A percentile compares a stretch with the other conserved stretches of the same genome.
Conservation (phyloP, 2,797 vertebrate genomes). For the Allobates femoralis region DNA sequence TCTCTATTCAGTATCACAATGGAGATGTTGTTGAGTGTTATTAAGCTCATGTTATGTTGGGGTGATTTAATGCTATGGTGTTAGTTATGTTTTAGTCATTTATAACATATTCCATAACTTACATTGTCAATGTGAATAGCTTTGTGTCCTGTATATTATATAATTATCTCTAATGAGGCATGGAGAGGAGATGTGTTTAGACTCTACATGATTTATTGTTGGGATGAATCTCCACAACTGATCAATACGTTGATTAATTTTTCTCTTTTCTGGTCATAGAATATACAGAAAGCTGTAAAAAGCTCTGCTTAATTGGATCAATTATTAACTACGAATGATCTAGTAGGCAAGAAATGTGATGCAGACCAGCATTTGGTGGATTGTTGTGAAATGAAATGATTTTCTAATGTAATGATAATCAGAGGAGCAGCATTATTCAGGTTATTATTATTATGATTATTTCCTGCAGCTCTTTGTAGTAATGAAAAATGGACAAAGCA, state of each 20-base stretch:
- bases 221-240: background rate
- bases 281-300: background rate
- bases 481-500: background rate
- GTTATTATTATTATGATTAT: background rate
- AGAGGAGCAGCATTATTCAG: background rate
- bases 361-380: background rate
- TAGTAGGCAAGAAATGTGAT: background rate
- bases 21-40: background rate
- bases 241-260: conserved; percentile 5
- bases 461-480: background rate
- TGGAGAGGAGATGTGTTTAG: background rate
- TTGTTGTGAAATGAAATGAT: background rate
- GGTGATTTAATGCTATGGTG: background rate
- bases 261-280: background rate
- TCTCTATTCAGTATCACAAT: background rate
- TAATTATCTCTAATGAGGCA: background rate
- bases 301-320: background rate
- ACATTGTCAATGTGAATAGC: background rate
- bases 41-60: background rate
- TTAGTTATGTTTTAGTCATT: background rate
- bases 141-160: background rate
- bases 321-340: background rate
- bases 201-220: background rate
- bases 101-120: background rate
- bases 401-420: background rate